Evolutionary conservation across 2,888 invertebrate genomes (phyloP).

Genomic region (Agapostemon virescens): DNA sequence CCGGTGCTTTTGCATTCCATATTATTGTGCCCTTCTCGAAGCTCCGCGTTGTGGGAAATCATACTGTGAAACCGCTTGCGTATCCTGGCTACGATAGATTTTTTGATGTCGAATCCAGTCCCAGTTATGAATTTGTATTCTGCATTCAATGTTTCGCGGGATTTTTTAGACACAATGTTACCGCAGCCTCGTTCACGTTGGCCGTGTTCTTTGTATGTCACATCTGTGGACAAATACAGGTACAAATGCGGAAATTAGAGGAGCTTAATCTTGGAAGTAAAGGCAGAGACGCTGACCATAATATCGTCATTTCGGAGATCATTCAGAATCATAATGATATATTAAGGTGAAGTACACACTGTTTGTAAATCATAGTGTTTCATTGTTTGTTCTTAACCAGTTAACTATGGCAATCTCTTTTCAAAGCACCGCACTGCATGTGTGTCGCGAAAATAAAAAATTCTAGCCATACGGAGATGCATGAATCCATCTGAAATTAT

Average conservation of each 20-base stretch:
- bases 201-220: background rate
- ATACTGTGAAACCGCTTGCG: background rate
- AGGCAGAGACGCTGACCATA: background rate
- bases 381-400: background rate
- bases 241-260: background rate
- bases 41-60: background rate
- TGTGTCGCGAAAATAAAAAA: too few relatives aligned
- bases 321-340: background rate
- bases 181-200: background rate
- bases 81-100: background rate
- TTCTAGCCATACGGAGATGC: too few relatives aligned
- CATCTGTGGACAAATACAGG: background rate
- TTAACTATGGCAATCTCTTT: too few relatives aligned
- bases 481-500: too few relatives aligned
- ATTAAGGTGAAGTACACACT: background rate
- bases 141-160: background rate
- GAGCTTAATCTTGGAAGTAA: background rate
- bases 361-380: background rate
- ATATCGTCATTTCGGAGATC: background rate
- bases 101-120: background rate
- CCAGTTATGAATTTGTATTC: background rate
- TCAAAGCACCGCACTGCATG: too few relatives aligned
- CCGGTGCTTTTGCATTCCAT: background rate
- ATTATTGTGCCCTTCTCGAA: background rate
- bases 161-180: background rate